Evolutionary conservation across 1,140 invertebrate genomes (phyloP), one percentile per base, ranked within the genome.

Genomic region (Saccostrea glomerata): DNA sequence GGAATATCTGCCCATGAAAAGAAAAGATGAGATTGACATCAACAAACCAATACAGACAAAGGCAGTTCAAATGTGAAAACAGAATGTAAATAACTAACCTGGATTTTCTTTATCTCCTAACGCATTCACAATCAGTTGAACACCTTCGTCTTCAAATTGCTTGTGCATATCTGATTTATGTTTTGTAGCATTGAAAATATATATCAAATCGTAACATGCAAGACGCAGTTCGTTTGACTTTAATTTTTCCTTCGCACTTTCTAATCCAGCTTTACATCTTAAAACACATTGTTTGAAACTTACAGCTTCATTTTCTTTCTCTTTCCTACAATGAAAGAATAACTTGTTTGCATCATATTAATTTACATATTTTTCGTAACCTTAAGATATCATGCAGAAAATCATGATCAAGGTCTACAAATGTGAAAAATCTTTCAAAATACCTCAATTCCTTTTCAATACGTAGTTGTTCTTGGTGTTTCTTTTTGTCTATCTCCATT

Each of bases 1-100:
- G 93, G 92, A 40, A 93, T 89, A 63, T 90, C 93, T 92, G 87
- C 17, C 11, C 13, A 36, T 36, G n/a, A 15, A 36, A 73, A 15
- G 70, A 77, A 77, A 30, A 36, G 30, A 36, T 4, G 25, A 15
- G 7, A 77, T 0, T 77, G 36, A 3, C 25, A 30, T 23, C 11
- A 9, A 36, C 2, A 11, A 73, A 73, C 66, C n/a, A 9, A 25
- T 12, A 25, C 30, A 13, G 0, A 73, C 11, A 25, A 13, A 58
- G 11, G 56, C 15, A 58, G 56, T 60, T 60, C 13, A 13, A 60
- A 7, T 36, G 30, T 2, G 0, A 0, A 9, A 25, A 73, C 12
- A 73, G 47, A 47, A 77, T 36, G 1, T 1, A 30, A 36, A 17
- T 30, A 4, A 36, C 13, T 36, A 15, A 77, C 70, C 70, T 30